Percentiles rank a stretch among this genome's conserved stretches.
These are phyloP conservation scores for Cuniculus paca DNA, from an alignment of 2,797 vertebrate species.

Conservation along the genomic window DNA sequence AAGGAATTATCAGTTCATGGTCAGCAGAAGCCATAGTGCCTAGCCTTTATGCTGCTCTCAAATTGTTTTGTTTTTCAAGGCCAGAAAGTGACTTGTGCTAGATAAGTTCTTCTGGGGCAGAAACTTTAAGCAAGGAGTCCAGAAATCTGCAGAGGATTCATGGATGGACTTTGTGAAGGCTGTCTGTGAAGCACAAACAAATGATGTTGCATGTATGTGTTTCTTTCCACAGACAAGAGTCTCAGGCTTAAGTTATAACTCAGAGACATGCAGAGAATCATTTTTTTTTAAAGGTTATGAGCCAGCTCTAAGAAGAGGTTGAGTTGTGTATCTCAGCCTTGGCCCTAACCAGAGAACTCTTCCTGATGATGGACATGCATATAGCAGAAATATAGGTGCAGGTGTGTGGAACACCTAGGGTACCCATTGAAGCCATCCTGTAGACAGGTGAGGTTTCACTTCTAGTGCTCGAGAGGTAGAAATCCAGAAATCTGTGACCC, in stretches of 20 bases:
- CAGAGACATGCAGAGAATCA: background rate
- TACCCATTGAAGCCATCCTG: background rate
- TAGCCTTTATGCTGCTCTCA: constrained; percentile 8
- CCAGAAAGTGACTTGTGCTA: background rate
- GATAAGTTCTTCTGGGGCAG: background rate
- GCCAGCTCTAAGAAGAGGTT: background rate
- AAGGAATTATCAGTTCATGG: constrained; percentile 75
- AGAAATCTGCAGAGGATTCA: background rate
- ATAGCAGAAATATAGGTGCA: background rate
- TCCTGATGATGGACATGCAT: background rate
- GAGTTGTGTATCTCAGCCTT: background rate
- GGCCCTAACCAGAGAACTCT: background rate
- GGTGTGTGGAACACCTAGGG: background rate
- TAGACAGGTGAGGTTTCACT: background rate
- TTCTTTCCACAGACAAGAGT: background rate
- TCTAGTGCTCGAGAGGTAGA: background rate
- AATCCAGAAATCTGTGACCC: background rate
- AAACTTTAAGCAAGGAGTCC: background rate
- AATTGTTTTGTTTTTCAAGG: constrained; percentile 64
- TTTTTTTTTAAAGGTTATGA: background rate
- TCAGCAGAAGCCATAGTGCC: constrained; percentile 68
- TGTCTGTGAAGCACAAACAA: background rate
- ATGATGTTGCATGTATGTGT: background rate
- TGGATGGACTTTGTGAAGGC: background rate
- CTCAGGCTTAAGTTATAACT: constrained; percentile 20